These are phyloP conservation scores for Macquaria australasica DNA, from an alignment of 2,113 vertebrate genomes.

Conservation along the genomic window DNA sequence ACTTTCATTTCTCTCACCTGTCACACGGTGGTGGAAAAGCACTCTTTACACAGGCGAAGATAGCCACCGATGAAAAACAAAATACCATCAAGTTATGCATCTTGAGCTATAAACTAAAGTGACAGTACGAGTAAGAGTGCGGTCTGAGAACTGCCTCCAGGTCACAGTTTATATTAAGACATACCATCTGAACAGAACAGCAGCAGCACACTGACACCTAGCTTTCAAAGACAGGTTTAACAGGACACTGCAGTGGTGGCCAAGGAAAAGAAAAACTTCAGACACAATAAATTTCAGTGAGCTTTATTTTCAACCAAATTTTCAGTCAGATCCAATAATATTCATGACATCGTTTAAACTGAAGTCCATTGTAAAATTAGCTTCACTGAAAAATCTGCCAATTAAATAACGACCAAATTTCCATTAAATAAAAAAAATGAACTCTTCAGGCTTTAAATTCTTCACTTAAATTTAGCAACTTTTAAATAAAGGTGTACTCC, in stretches of 20 bases:
- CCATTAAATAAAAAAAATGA: conserved; percentile 59
- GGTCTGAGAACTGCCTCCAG: background rate
- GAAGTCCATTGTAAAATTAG: conserved; percentile 71
- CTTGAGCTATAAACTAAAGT: background rate
- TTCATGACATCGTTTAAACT: conserved; percentile 70
- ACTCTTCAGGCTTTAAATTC: conserved; percentile 56
- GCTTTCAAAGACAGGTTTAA: rapidly evolving
- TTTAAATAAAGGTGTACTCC: conserved; percentile 53
- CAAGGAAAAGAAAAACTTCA: background rate
- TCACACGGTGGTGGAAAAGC: conserved; percentile 70
- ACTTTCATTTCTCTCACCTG: conserved; percentile 66
- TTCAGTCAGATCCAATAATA: conserved; percentile 70
- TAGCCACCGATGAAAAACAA: background rate
- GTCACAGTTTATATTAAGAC: background rate
- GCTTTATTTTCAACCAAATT: conserved; percentile 86
- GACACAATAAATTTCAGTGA: conserved; percentile 83
- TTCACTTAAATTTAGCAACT: conserved; percentile 72
- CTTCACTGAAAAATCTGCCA: conserved; percentile 84
- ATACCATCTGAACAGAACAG: background rate
- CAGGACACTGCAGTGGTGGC: background rate
- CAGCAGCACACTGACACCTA: background rate
- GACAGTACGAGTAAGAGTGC: background rate
- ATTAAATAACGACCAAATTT: conserved; percentile 71
- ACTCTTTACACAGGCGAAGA: background rate
- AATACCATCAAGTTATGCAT: background rate